Base-by-base conservation (phyloP, 2,888 invertebrate genomes). In the Eubasilissa splendida region DNA sequence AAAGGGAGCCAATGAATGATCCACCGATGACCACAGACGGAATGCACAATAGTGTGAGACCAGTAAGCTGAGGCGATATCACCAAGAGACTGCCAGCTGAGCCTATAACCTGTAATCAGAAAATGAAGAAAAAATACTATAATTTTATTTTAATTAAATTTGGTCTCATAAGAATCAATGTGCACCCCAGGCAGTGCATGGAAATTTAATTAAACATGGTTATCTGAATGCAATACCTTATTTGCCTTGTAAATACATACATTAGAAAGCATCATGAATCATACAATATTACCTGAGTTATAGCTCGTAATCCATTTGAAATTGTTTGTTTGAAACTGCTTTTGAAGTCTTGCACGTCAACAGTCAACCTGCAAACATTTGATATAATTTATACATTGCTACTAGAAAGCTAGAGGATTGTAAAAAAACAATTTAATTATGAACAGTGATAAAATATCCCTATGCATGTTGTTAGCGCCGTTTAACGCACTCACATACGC, bases 291-390 rank as follows among this genome's bases (percentile, higher is more conserved):
- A 97, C 95, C 92, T 98, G 98, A 0, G 98, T 95, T 4, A 92
- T 88, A 70, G 97, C 96, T 80, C 97, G 91, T 53, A 99, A 88
- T 0, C 99, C 99, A 85, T 98, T 98, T 0, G 98, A 96, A 68
- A 99, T 94, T 42, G 96, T 95, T 86, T 96, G 94, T 87, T 99
- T 99, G 87, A 99, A 99, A 1, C 96, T 95, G 85, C 98, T 97
- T 89, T 99, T 99, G 87, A 99, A 99, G 86, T 99, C 98, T 87
- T 99, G 98, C 9, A 99, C 94, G 89, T 99, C 99, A 68, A 95
- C 93, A 50, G 98, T 98, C 83, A 99, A 89, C 85, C 96, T 95
- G 60, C 42, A 76, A 54, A 42, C 42, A 42, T 42, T 42, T 42
- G 2, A 42, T 10, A 80, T 31, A n/a, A 63, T 52, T 60, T 12